Evolutionary conservation across 1,140 invertebrate species (phyloP).

Genomic region (Stenopsyche tienmushanensis): DNA sequence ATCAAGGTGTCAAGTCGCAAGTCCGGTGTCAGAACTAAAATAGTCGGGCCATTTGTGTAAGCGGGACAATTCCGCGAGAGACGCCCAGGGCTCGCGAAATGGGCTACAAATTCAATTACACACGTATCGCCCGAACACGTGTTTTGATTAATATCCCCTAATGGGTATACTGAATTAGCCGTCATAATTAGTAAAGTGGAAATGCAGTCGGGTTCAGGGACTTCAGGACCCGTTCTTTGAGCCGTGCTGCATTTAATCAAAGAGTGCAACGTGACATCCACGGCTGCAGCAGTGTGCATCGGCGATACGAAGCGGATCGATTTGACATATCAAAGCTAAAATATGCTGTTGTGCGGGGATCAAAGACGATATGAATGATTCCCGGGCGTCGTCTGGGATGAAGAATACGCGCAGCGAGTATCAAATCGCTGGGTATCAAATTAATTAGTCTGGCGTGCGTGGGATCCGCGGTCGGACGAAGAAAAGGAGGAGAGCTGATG

Average conservation of each 20-base stretch:
- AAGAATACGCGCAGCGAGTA: not conserved
- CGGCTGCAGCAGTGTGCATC: not conserved
- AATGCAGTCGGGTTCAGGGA: not conserved
- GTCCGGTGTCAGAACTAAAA: too few relatives aligned
- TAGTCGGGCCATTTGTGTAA: too few relatives aligned
- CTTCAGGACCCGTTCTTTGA: not conserved
- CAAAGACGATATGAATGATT: not conserved
- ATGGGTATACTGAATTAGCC: conserved; percentile 4
- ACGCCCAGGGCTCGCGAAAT: too few relatives aligned
- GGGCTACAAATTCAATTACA: not conserved
- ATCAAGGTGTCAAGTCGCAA: too few relatives aligned
- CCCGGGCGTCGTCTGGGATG: not conserved
- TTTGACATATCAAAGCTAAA: not conserved
- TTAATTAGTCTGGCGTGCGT: not conserved
- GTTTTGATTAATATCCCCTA: conserved; percentile 15
- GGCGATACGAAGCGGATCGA: not conserved
- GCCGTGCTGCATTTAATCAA: not conserved
- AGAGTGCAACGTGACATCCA: not conserved
- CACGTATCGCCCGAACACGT: not conserved
- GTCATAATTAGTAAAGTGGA: not conserved
- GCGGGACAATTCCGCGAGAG: too few relatives aligned
- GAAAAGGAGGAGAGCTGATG: not conserved
- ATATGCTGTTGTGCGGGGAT: not conserved
- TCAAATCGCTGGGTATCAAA: not conserved
- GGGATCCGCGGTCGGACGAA: not conserved